These are phyloP conservation scores for Irena cyanogastra DNA, from an alignment of 2,113 vertebrate genomes.

Conservation along the genomic window DNA sequence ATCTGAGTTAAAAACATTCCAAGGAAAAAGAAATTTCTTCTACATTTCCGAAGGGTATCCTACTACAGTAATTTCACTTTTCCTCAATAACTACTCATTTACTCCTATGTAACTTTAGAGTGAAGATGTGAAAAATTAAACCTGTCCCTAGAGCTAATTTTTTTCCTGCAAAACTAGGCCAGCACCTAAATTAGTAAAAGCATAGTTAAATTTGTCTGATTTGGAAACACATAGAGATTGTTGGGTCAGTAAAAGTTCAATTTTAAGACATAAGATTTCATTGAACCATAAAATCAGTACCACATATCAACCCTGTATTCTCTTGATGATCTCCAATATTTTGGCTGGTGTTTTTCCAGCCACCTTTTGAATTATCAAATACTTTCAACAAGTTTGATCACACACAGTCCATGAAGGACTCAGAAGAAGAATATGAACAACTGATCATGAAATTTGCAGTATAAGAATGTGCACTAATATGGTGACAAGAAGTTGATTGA, in stretches of 20 bases:
- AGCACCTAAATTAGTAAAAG: background rate
- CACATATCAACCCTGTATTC: accelerated
- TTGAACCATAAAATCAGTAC: background rate
- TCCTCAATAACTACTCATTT: background rate
- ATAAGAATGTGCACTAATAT: background rate
- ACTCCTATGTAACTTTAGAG: background rate
- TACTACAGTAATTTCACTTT: background rate
- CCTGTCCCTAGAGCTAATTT: background rate
- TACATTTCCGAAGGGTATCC: background rate
- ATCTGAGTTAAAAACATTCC: background rate
- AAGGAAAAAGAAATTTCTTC: background rate
- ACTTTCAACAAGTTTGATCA: background rate
- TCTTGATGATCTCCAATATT: background rate
- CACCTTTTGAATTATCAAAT: background rate
- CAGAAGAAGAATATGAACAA: background rate
- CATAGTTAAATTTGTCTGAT: background rate
- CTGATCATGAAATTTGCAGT: background rate
- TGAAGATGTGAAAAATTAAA: background rate
- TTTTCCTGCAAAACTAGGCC: background rate
- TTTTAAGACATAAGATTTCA: background rate
- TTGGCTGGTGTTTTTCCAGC: background rate
- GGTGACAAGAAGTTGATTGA: background rate
- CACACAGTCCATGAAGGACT: background rate
- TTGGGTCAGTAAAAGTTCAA: background rate
- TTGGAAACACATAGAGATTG: background rate